phyloP scores from a whole-genome alignment of 2,797 vertebrate species.

The Liparis tanakae region DNA sequence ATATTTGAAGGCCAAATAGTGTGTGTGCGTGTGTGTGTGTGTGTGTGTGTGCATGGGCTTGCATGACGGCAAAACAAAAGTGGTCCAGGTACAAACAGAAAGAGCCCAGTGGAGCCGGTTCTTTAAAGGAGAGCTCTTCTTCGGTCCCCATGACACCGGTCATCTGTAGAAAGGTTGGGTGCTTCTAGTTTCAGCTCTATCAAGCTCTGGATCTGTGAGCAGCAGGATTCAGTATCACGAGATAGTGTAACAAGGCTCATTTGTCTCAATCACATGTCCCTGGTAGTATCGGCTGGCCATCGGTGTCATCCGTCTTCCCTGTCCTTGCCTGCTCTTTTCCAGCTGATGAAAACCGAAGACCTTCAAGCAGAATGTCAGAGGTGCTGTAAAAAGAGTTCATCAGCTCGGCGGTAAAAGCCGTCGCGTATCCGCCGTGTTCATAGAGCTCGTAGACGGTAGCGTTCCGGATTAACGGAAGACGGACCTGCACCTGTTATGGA shows the following conservation, averaged over 20 bases:
- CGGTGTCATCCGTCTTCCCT: slow-evolving; percentile 85
- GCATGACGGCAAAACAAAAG: slow-evolving; percentile 34
- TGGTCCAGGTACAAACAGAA: slow-evolving; percentile 27
- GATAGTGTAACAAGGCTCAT: slow-evolving; percentile 86
- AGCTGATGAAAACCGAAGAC: slow-evolving; percentile 74
- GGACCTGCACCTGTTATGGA: slow-evolving; percentile 18
- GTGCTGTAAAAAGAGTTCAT: slow-evolving; percentile 58
- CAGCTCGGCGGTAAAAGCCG: slow-evolving; percentile 49
- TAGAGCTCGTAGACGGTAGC: slow-evolving; percentile 23
- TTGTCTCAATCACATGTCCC: slow-evolving; percentile 86
- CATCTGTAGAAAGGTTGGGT: slow-evolving; percentile 82
- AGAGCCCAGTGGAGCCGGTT: slow-evolving; percentile 41
- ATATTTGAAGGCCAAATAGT: slow-evolving; percentile 45
- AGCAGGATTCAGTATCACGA: slow-evolving; percentile 81
- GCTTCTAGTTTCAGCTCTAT: slow-evolving; percentile 86
- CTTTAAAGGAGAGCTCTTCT: slow-evolving; percentile 54
- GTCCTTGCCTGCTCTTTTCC: slow-evolving; percentile 83
- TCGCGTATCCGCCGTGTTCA: slow-evolving; percentile 43
- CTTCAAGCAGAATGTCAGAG: slow-evolving; percentile 73
- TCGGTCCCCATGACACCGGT: slow-evolving; percentile 72
- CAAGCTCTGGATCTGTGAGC: slow-evolving; percentile 82
- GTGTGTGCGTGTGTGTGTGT: slow-evolving; percentile 6
- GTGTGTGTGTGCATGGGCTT: slow-evolving; percentile 10
- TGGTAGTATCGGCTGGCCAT: slow-evolving; percentile 81
- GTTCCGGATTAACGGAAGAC: slow-evolving; percentile 32